These are phyloP conservation scores for Indicator indicator DNA, from an alignment of 2,113 vertebrate species.

Conservation along the genomic window DNA sequence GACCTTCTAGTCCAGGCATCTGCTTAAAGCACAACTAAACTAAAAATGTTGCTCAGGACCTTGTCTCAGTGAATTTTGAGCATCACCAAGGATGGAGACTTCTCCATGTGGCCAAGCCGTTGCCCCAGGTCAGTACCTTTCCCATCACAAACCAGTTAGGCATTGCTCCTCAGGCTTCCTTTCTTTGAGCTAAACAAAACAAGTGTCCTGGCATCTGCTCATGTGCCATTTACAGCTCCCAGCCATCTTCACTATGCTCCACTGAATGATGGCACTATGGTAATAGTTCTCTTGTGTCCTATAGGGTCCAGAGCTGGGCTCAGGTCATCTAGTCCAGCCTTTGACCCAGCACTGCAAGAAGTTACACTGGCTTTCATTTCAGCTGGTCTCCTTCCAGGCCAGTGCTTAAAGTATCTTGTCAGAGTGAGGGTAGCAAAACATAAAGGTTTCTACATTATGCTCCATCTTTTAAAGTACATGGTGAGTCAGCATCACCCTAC, in stretches of 20 bases:
- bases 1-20: background rate
- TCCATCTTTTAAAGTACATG: background rate
- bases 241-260: background rate
- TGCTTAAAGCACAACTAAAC: background rate
- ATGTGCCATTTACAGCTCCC: background rate
- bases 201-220: background rate
- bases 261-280: too few relatives aligned
- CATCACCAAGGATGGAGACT: background rate
- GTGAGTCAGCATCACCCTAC: background rate
- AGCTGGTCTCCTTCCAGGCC: background rate
- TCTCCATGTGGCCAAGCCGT: background rate
- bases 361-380: background rate
- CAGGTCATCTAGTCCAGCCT: too few relatives aligned
- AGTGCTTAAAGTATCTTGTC: background rate
- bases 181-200: background rate
- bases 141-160: background rate
- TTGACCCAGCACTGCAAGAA: background rate
- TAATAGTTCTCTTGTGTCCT: too few relatives aligned
- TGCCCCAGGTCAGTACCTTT: background rate
- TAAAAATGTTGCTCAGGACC: background rate
- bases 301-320: too few relatives aligned
- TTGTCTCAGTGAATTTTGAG: background rate
- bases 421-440: background rate
- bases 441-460: fast-evolving
- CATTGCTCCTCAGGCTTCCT: background rate